Conservation (phyloP, 2,113 vertebrate species). For the Microtus pennsylvanicus region DNA sequence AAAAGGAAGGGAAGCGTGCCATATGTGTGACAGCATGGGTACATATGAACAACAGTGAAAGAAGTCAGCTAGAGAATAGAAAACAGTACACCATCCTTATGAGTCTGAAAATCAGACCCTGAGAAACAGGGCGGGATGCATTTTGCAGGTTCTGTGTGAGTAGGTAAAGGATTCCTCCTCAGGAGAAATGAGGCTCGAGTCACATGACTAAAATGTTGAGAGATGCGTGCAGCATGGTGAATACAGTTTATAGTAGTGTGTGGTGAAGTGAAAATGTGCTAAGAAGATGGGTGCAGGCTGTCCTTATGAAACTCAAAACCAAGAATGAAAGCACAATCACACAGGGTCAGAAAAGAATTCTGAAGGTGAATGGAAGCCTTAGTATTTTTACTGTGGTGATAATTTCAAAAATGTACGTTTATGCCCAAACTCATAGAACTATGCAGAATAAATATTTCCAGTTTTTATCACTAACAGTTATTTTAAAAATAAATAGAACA, state of each 20-base stretch:
- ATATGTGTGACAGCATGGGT: background rate
- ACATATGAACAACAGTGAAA: background rate
- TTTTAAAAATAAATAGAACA: background rate
- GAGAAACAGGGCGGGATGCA: background rate
- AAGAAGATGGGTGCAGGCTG: background rate
- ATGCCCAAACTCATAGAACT: background rate
- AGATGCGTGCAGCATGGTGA: fast-evolving
- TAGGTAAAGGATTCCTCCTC: background rate
- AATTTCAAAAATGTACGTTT: background rate
- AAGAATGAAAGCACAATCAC: background rate
- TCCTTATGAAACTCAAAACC: background rate
- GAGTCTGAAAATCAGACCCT: background rate
- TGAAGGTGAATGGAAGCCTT: background rate
- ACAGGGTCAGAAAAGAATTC: background rate
- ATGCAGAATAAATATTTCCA: background rate
- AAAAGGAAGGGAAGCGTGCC: background rate
- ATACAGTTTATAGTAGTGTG: background rate
- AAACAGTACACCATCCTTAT: background rate
- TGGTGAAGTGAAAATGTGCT: background rate
- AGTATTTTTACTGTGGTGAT: background rate
- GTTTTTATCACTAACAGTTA: background rate
- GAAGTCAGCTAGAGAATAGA: background rate
- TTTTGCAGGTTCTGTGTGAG: background rate
- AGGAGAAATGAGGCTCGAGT: background rate
- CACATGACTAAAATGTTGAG: background rate